Evolutionary conservation across 2,888 invertebrate species (phyloP), one percentile per base, ranked within the genome.

Genomic region (Lasioglossum marginatum): DNA sequence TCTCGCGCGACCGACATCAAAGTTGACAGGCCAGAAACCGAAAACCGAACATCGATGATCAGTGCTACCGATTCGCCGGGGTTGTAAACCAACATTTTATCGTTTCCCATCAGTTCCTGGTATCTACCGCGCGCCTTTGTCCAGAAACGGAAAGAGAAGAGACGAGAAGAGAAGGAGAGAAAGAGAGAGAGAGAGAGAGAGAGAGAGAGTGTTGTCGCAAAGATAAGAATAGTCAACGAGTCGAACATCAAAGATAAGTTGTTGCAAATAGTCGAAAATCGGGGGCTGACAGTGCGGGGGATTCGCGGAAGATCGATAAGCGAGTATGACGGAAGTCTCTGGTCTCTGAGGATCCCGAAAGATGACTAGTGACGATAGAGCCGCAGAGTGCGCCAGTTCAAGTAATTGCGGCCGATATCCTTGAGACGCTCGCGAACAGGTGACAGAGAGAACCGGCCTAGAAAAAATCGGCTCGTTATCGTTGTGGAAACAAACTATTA

Each of bases 401-500:
- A 82, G 52, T 40, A 63, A 76, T 80, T 75, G 79, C 34, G 71
- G n/a, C 70, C 80, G 78, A 73, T 60, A 84, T 89, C 83, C 88
- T 83, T 86, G 84, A 84, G 72, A 78, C 79, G 73, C 34, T 2
- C 2, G 68, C 79, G 60, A n/a, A 77, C 71, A 75, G 74, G 43
- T 79, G 70, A 72, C 73, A 68, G 63, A 48, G 37, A 43, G 45
- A 27, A 52, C 52, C 45, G 52, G 72, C 78, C 68, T 75, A 78
- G 85, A 78, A 84, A 45, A 89, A 87, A 77, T 71, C 71, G 74
- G 70, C n/a, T 37, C 89, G 91, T 94, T 94, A 94, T 94, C 94
- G 89, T 91, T 94, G 93, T 92, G 93, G 91, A 94, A 93, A 94
- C 93, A 94, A 93, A 93, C 93, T 94, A 94, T 94, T 94, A 93